A percentile compares a stretch with the other conserved stretches of the same genome.
Conservation (phyloP, 2,888 invertebrate genomes). For the Limnephilus auricula region DNA sequence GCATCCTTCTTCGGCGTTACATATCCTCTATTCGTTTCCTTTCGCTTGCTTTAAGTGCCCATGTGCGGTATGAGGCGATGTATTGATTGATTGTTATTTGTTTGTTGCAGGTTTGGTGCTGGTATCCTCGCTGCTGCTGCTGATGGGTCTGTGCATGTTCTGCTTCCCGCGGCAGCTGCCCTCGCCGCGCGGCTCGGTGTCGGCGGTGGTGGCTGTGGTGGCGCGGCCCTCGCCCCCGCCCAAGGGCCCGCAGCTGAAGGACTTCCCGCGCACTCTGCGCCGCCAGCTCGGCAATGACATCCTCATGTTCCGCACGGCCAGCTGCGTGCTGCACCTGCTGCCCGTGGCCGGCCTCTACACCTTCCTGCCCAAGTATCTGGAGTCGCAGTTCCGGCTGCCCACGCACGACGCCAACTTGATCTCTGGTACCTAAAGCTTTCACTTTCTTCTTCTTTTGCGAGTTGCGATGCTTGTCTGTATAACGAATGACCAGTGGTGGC, state of each 20-base stretch:
- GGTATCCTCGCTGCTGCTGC: conserved; percentile 88
- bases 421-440: conserved; percentile 80
- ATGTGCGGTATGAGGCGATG: not conserved
- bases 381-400: conserved; percentile 93
- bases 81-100: not conserved
- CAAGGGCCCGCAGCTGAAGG: conserved; percentile 81
- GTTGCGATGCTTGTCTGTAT: conserved; percentile 58
- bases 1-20: no score
- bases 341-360: conserved; percentile 95
- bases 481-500: no score
- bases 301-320: conserved; percentile 93
- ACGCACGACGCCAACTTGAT: conserved; percentile 94
- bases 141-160: conserved; percentile 93
- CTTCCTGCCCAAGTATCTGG: conserved; percentile 94
- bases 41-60: no score
- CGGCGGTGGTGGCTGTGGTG: conserved; percentile 72
- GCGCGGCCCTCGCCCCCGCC: conserved; percentile 70
- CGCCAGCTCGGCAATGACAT: conserved; percentile 92
- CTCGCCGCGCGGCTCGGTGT: conserved; percentile 64
- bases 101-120: conserved; percentile 84
- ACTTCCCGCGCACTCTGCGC: conserved; percentile 88
- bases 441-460: not conserved
- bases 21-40: no score
- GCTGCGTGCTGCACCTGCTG: conserved; percentile 92
- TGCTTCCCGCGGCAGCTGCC: conserved; percentile 91